Percentiles rank a stretch among this genome's conserved stretches.
Evolutionary conservation across 2,888 invertebrate species (phyloP).

Genomic region (Tiliacea aurago): DNA sequence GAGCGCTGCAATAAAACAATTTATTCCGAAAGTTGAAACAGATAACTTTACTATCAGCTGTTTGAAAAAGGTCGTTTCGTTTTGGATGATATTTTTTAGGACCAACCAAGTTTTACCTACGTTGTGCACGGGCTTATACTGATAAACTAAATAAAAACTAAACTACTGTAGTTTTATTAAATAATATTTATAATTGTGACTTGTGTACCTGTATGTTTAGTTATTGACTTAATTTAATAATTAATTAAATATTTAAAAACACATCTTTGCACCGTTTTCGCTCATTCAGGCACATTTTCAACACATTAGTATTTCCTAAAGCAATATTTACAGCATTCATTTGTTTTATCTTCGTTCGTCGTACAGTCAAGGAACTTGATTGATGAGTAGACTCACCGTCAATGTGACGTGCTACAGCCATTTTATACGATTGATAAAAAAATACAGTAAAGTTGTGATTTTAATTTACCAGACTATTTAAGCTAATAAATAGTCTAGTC

Average conservation of each 20-base stretch:
- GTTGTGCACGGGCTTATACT: conserved; percentile 30
- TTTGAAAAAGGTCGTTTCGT: conserved; percentile 53
- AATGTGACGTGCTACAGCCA: too few species aligned
- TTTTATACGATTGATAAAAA: neutral
- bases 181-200: conserved; percentile 16
- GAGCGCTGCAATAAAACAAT: conserved; percentile 66
- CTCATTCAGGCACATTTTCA: conserved; percentile 33
- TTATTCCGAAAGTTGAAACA: conserved; percentile 65
- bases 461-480: neutral
- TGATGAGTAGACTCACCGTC: neutral
- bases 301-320: conserved; percentile 19
- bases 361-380: conserved; percentile 1
- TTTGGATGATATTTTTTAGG: conserved; percentile 66
- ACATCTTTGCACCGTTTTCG: conserved; percentile 37
- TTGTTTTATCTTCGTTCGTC: neutral
- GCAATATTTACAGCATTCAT: neutral
- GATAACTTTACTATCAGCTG: conserved; percentile 67
- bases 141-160: conserved; percentile 24
- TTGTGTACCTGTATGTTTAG: conserved; percentile 51
- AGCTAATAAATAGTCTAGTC: neutral
- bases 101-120: conserved; percentile 38
- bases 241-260: conserved; percentile 29
- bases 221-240: conserved; percentile 47
- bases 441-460: neutral
- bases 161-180: conserved; percentile 25